Evolutionary conservation across 1,140 invertebrate species (phyloP), one percentile per base, ranked within the genome.

Genomic region (Drosophila oshimai): DNA sequence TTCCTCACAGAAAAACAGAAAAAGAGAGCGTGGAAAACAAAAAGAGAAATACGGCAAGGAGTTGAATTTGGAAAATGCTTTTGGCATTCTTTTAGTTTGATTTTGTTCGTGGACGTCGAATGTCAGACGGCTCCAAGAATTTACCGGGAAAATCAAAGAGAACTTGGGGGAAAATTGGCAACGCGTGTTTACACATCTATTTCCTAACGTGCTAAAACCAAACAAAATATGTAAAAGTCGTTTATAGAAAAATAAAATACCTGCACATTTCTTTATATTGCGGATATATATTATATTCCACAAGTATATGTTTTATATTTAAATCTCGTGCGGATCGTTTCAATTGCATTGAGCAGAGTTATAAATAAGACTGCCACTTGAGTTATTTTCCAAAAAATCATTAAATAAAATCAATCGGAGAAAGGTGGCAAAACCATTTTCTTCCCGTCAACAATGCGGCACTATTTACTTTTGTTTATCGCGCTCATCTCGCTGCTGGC

Each of bases 11-110:
- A 53, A 44, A 49, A 42, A 31, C 62, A 75, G 53, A 61, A 42
- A 31, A 68, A 75, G 53, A 61, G 44, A 47, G 15, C 42, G 17
- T 28, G 13, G 18, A 33, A 31, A 33, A 31, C 18, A 49, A 26
- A 53, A 60, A 50, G 37, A 71, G 44, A 72, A 39, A 58, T 34
- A 37, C 39, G 77, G 29, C 68, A 64, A 87, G 60, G 78, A 81
- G 81, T 77, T 80, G 69, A 81, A 84, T 87, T 87, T 87, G 83
- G 81, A 87, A 77, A 60, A 51, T 49, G 31, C 42, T 49, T 58
- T 87, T 54, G 39, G 81, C 76, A 87, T 81, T 86, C 60, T 74
- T 87, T 87, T 81, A 87, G 81, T 87, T 81, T 61, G 79, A 77
- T 88, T 88, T 83, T 50, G 81, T 81, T 67, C 61, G 73, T 53